A percentile compares a stretch with the other conserved stretches of the same genome.
Evolutionary conservation across 2,888 invertebrate genomes (phyloP).

Genomic region (Heliconius sara): DNA sequence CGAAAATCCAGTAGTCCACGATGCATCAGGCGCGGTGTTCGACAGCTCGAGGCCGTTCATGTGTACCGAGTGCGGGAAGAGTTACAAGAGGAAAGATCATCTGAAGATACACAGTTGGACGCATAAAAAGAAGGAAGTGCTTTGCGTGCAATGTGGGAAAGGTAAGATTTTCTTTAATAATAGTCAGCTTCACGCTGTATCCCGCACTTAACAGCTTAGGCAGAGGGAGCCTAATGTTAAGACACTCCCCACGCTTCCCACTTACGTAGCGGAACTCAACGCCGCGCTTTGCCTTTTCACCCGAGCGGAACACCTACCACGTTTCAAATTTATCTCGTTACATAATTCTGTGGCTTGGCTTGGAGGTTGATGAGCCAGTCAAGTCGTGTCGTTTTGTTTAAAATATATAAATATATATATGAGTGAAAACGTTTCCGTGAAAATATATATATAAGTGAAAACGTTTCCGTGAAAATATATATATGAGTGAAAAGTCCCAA

Average conservation of each 20-base stretch:
- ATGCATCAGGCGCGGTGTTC: conserved; percentile 67
- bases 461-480: not conserved
- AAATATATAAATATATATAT: not conserved
- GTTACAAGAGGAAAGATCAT: conserved; percentile 91
- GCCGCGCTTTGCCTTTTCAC: no score
- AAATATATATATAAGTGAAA: not conserved
- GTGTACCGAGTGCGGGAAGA: conserved; percentile 89
- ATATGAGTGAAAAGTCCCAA: not conserved
- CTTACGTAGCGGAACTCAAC: no score
- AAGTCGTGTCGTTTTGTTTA: not conserved
- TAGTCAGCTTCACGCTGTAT: no score
- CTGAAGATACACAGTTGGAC: conserved; percentile 91
- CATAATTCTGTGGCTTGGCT: not conserved
- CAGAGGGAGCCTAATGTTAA: no score
- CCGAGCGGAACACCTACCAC: not conserved
- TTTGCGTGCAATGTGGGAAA: conserved; percentile 89
- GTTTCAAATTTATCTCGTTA: not conserved
- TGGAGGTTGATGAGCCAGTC: not conserved
- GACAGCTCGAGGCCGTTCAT: conserved; percentile 87
- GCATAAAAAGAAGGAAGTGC: conserved; percentile 90
- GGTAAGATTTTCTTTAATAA: conserved; percentile 59
- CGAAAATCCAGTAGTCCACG: conserved; percentile 7
- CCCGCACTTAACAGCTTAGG: no score
- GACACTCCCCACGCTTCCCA: no score
- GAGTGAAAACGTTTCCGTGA: not conserved